A percentile compares a stretch with the other conserved stretches of the same genome.
Conservation (phyloP, 1,140 invertebrate genomes). For the Charaxes varanes region DNA sequence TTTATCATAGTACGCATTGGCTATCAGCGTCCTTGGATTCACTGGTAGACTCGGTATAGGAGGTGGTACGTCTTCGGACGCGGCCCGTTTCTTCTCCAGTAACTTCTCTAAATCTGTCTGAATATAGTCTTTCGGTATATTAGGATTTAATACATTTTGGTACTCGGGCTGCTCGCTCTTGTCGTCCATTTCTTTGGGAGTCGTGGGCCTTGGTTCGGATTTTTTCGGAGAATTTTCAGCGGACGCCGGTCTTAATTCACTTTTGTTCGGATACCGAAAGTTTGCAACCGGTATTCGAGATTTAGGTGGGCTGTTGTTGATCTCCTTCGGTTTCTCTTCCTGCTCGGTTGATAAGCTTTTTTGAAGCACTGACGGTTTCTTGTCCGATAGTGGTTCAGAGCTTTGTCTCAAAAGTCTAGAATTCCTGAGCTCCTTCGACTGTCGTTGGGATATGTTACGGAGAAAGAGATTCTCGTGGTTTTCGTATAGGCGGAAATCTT, state of each 20-base stretch:
- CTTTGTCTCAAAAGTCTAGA: slow-evolving; percentile 56
- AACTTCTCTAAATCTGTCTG: slow-evolving; percentile 33
- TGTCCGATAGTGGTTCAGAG: slow-evolving; percentile 58
- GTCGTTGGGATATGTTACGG: slow-evolving; percentile 62
- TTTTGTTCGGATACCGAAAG: slow-evolving; percentile 69
- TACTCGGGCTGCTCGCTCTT: slow-evolving; percentile 53
- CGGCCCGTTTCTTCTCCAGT: slow-evolving; percentile 35
- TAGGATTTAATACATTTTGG: slow-evolving; percentile 45
- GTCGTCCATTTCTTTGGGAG: slow-evolving; percentile 22
- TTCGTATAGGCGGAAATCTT: slow-evolving; percentile 59
- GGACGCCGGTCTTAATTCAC: slow-evolving; percentile 41
- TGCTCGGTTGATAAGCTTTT: slow-evolving; percentile 67
- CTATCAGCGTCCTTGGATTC: slow-evolving; percentile 78
- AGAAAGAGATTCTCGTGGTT: slow-evolving; percentile 71
- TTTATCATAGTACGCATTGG: slow-evolving; percentile 89
- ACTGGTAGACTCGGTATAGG: slow-evolving; percentile 77
- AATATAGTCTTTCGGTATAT: slow-evolving; percentile 23
- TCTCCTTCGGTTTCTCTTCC: slow-evolving; percentile 37
- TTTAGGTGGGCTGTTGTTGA: slow-evolving; percentile 50
- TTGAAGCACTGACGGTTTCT: slow-evolving; percentile 43
- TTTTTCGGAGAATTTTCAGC: slow-evolving; percentile 61
- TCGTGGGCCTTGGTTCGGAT: slow-evolving; percentile 10
- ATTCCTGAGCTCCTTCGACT: slow-evolving; percentile 57
- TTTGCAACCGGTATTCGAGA: slow-evolving; percentile 65
- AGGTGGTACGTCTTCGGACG: slow-evolving; percentile 61